phyloP scores from a whole-genome alignment of 2,888 invertebrate genomes.

The Pharmacophagus antenor region DNA sequence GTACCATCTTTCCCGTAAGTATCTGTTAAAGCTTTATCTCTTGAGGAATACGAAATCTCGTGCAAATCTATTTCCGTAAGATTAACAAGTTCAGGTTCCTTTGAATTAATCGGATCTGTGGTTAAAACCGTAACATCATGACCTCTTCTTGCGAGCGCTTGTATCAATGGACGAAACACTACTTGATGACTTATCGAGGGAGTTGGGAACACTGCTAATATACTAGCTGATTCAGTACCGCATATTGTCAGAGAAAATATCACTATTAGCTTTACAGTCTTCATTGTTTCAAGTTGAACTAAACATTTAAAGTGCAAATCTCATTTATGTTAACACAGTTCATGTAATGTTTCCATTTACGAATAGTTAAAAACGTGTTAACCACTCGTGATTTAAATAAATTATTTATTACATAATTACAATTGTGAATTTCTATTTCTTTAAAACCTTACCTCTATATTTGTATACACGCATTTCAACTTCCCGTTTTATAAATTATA shows the following conservation, averaged over 20 bases:
- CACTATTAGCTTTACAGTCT: background rate
- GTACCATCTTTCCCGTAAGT: background rate
- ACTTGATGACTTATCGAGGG: conserved; percentile 44
- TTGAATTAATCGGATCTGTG: background rate
- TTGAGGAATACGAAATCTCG: background rate
- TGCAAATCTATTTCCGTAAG: conserved; percentile 1
- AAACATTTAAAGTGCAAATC: no score
- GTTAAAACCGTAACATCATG: background rate
- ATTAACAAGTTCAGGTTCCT: background rate
- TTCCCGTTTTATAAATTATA: no score
- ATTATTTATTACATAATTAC: no score
- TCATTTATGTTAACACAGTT: no score
- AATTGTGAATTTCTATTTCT: no score
- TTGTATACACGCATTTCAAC: no score
- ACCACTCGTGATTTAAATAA: no score
- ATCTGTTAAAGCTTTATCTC: background rate
- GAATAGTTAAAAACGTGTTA: background rate
- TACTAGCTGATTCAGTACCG: background rate
- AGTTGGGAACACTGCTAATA: conserved; percentile 8
- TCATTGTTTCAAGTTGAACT: background rate
- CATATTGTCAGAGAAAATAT: background rate
- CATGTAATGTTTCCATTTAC: no score
- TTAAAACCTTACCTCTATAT: no score
- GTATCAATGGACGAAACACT: conserved; percentile 31
- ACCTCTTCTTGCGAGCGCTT: background rate